Evolutionary conservation across 2,888 invertebrate species (phyloP).

Genomic region (Tipula lateralis): DNA sequence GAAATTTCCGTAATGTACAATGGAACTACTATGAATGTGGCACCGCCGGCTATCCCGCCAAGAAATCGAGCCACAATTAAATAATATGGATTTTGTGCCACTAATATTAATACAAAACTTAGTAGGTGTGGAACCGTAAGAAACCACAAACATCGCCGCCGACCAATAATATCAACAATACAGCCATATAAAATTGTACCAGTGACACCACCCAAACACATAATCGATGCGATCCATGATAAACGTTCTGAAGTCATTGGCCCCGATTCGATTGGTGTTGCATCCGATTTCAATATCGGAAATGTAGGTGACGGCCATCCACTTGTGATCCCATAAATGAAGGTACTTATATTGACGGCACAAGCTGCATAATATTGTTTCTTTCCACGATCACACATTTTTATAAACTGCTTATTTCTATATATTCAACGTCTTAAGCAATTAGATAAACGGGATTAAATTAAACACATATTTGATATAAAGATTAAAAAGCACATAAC

Average conservation of each 20-base stretch:
- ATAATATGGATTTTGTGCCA: conserved; percentile 40
- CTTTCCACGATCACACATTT: background rate
- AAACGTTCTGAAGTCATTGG: conserved; percentile 27
- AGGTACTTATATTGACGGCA: conserved; percentile 26
- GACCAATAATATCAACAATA: conserved; percentile 29
- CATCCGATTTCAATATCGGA: conserved; percentile 29
- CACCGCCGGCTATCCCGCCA: conserved; percentile 43
- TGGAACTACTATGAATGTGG: conserved; percentile 42
- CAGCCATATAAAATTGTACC: conserved; percentile 33
- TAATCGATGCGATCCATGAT: conserved; percentile 31
- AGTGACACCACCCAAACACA: conserved; percentile 33
- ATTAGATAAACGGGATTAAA: background rate
- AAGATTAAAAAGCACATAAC: background rate
- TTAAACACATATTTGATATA: background rate
- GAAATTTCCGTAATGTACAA: conserved; percentile 44
- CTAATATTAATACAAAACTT: conserved; percentile 41
- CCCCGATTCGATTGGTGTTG: conserved; percentile 29
- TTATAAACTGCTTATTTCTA: too few species aligned
- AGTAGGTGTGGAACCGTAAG: conserved; percentile 29
- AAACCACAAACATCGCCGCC: conserved; percentile 28
- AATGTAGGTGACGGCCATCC: conserved; percentile 33
- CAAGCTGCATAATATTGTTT: conserved; percentile 12
- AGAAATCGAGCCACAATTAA: conserved; percentile 41
- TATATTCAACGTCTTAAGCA: background rate
- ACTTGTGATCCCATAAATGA: conserved; percentile 31